A percentile compares a stretch with the other conserved stretches of the same genome.
These are phyloP conservation scores for Anoplopoma fimbria DNA, from an alignment of 2,113 vertebrate species.

Conservation along the genomic window DNA sequence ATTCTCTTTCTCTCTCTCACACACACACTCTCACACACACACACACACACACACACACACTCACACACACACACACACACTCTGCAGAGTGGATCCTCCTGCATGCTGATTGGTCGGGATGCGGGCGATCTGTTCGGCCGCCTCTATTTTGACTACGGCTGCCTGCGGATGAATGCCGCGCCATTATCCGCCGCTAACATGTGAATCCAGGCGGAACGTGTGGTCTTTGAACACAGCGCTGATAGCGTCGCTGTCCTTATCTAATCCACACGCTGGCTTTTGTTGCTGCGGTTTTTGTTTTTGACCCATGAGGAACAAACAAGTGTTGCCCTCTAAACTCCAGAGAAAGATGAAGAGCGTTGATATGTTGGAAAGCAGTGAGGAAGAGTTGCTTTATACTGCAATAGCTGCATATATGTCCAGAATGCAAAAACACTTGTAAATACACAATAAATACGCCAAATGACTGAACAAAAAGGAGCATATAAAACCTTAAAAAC, in stretches of 20 bases:
- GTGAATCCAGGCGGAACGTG: conserved; percentile 61
- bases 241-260: conserved; percentile 67
- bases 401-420: not conserved
- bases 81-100: conserved; percentile 45
- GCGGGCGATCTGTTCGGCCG: conserved; percentile 77
- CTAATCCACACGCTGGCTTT: conserved; percentile 59
- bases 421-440: not conserved
- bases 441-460: not conserved
- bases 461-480: not conserved
- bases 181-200: conserved; percentile 59
- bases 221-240: conserved; percentile 73
- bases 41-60: conserved; percentile 1
- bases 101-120: conserved; percentile 55
- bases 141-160: conserved; percentile 82
- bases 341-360: conserved; percentile 6
- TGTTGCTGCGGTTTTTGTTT: conserved; percentile 69
- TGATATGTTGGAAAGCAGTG: conserved; percentile 6
- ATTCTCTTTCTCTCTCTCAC: conserved; percentile 8
- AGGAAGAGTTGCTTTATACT: not conserved
- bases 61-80: not conserved
- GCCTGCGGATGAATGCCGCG: conserved; percentile 74
- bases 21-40: not conserved
- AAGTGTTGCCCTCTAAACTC: conserved; percentile 70
- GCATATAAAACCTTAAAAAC: not conserved
- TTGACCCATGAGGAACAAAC: conserved; percentile 64